phyloP scores from a whole-genome alignment of 35 echinoderm and acorn worm species.

The Ptychodera flava region DNA sequence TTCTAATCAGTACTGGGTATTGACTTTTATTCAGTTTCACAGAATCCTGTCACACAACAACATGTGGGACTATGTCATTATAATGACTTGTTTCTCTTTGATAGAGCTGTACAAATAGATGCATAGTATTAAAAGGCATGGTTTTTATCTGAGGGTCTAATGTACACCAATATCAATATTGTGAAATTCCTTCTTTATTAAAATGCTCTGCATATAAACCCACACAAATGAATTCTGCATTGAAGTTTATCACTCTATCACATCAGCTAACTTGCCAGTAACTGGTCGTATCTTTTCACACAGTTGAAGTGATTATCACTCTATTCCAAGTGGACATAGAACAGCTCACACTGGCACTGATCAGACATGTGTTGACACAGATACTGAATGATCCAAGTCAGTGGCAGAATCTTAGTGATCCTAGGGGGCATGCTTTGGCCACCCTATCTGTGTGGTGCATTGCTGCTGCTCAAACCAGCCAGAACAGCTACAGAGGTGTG shows the following conservation, averaged over 20 bases:
- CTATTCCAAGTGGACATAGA: conserved; percentile 93
- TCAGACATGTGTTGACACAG: conserved; percentile 56
- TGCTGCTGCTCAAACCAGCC: conserved; percentile 74
- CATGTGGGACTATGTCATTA: no score
- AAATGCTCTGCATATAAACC: no score
- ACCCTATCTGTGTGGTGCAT: conserved; percentile 81
- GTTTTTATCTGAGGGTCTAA: neutral
- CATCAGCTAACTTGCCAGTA: no score
- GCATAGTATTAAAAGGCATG: neutral
- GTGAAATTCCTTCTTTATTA: no score
- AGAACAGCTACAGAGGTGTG: conserved; percentile 81
- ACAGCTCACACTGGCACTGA: conserved; percentile 64
- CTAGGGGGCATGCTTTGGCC: conserved; percentile 66
- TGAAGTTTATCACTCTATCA: no score
- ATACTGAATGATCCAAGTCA: conserved; percentile 58
- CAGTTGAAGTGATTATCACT: conserved; percentile 63
- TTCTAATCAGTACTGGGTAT: no score
- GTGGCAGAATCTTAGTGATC: conserved; percentile 48
- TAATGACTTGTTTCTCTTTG: no score
- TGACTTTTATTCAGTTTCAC: no score
- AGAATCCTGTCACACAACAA: no score
- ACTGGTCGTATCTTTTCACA: no score
- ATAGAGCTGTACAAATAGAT: no score
- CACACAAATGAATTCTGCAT: no score
- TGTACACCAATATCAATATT: neutral